phyloP scores from a whole-genome alignment of 2,888 invertebrate species.

The Lampropteryx suffumata region DNA sequence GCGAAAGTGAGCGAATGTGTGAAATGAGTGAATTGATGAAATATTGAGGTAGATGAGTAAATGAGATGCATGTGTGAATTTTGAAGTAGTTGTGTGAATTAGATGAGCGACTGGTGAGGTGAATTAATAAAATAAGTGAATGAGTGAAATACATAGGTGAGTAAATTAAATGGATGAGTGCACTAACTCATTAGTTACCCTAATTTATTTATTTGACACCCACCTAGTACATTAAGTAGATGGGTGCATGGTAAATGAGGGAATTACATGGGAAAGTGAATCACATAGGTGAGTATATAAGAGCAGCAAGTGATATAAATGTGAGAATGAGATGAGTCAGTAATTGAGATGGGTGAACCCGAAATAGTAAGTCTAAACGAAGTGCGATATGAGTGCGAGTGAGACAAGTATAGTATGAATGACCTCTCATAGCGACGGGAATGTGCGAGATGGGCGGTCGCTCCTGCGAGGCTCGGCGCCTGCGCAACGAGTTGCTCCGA shows the following conservation, averaged over 20 bases:
- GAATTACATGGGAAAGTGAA: too few relatives aligned
- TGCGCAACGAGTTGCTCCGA: constrained; percentile 60
- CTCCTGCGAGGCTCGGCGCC: constrained; percentile 72
- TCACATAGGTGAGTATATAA: too few relatives aligned
- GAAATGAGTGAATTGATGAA: too few relatives aligned
- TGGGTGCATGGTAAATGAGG: too few relatives aligned
- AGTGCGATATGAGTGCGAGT: constrained; percentile 1
- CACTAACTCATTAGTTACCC: too few relatives aligned
- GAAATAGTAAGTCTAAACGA: neutral
- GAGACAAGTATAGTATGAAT: constrained; percentile 9
- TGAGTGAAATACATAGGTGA: constrained; percentile 1
- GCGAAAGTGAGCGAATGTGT: too few relatives aligned
- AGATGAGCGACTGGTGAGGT: neutral
- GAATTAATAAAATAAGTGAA: neutral
- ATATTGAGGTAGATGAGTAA: neutral
- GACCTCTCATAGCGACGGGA: constrained; percentile 75
- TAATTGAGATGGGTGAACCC: neutral
- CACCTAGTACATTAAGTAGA: too few relatives aligned
- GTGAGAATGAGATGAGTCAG: neutral
- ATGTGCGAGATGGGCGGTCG: constrained; percentile 73
- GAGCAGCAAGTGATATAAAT: too few relatives aligned
- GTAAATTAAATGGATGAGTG: neutral
- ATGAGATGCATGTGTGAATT: too few relatives aligned
- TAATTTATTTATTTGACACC: too few relatives aligned
- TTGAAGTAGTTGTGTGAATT: too few relatives aligned